These are phyloP conservation scores for Marcusenius ussheri DNA, from an alignment of 2,113 vertebrate genomes.

Conservation along the genomic window DNA sequence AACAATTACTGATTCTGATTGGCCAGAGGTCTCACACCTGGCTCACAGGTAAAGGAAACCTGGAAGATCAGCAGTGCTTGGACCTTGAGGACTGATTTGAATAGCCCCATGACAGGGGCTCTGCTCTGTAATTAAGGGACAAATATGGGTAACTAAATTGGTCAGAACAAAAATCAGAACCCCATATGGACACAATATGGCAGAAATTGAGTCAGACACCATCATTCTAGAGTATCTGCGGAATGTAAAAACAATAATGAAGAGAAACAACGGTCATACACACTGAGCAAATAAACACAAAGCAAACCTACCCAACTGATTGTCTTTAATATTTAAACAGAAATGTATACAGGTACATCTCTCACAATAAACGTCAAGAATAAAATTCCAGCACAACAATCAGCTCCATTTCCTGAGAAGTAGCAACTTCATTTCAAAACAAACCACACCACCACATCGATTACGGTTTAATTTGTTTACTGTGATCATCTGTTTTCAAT, in stretches of 20 bases:
- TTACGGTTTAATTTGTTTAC: not conserved
- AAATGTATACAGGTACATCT: constrained; percentile 13
- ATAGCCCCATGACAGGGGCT: not conserved
- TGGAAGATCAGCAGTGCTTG: too few relatives aligned
- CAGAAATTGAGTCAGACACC: not conserved
- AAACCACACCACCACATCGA: not conserved
- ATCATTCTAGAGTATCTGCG: not conserved
- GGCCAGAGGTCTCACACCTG: too few relatives aligned
- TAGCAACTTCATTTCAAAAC: not conserved
- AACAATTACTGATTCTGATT: too few relatives aligned
- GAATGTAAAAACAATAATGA: not conserved
- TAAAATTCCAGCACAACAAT: not conserved
- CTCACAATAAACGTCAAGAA: constrained; percentile 23
- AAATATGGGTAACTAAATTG: not conserved
- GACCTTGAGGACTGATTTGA: too few relatives aligned
- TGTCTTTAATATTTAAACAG: constrained; percentile 42
- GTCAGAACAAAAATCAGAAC: not conserved
- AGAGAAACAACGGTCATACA: not conserved
- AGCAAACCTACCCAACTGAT: constrained; percentile 25
- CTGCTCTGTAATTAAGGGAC: not conserved
- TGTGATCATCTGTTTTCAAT: not conserved
- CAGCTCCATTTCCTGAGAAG: not conserved
- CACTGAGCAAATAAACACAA: not conserved
- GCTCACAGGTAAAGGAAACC: too few relatives aligned
- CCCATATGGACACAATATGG: not conserved